Conservation (phyloP, 2,888 invertebrate genomes). For the Hydropsyche betteni region DNA sequence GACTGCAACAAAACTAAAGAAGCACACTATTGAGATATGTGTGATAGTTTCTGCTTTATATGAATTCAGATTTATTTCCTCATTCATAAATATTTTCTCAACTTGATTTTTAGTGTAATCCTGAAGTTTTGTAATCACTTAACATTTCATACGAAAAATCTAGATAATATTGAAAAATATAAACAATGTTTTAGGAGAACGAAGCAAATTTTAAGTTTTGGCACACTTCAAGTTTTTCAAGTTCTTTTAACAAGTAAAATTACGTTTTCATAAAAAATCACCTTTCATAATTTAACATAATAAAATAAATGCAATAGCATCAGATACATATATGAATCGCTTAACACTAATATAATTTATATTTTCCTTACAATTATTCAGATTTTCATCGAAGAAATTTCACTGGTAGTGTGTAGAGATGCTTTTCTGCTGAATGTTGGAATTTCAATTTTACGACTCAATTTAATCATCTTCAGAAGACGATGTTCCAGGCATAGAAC, state of each 20-base stretch:
- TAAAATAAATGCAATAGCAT: slow-evolving; percentile 25
- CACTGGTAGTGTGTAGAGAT: slow-evolving; percentile 32
- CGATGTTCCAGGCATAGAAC: slow-evolving; percentile 70
- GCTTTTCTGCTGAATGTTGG: slow-evolving; percentile 42
- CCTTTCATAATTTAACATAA: too few species aligned
- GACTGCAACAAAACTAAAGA: too few species aligned
- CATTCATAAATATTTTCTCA: too few species aligned
- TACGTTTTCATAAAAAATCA: too few species aligned
- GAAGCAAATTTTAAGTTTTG: slow-evolving; percentile 1
- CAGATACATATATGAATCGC: slow-evolving; percentile 14
- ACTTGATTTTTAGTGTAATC: too few species aligned
- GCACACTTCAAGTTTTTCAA: background rate
- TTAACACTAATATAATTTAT: slow-evolving; percentile 10
- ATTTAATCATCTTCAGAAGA: slow-evolving; percentile 60
- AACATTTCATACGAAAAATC: too few species aligned
- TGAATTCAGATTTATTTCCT: too few species aligned
- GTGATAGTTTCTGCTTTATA: background rate
- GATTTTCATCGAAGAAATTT: slow-evolving; percentile 27
- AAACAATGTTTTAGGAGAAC: slow-evolving; percentile 4
- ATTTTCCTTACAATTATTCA: slow-evolving; percentile 21
- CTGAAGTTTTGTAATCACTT: too few species aligned
- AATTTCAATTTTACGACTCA: slow-evolving; percentile 15
- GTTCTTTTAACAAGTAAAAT: too few species aligned
- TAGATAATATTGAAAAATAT: background rate
- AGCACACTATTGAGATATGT: slow-evolving; percentile 5